Percentiles rank a stretch among this genome's conserved stretches.
Conservation (phyloP, 2,113 vertebrate genomes). For the Ramphastos sulfuratus region DNA sequence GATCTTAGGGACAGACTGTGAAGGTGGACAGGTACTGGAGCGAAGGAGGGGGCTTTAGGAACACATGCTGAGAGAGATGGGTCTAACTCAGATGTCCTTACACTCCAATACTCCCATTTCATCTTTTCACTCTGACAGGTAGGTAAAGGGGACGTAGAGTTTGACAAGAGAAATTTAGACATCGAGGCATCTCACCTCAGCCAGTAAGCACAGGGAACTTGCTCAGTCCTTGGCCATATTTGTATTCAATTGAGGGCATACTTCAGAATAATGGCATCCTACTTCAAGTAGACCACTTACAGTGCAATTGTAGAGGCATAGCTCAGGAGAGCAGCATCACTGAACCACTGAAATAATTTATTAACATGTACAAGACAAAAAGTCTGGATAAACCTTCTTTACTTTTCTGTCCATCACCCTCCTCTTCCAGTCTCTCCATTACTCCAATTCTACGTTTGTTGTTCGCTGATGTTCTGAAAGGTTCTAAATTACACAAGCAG, state of each 20-base stretch:
- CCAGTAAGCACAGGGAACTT: not conserved
- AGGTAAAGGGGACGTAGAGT: not conserved
- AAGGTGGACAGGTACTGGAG: not conserved
- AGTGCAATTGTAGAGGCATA: not conserved
- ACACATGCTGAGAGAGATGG: not conserved
- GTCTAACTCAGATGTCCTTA: not conserved
- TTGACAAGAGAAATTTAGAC: not conserved
- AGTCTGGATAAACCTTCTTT: not conserved
- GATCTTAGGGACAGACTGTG: not conserved
- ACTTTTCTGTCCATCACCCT: not conserved
- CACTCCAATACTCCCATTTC: rapidly evolving
- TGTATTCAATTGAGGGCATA: not conserved
- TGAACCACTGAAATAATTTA: not conserved
- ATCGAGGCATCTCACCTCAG: not conserved
- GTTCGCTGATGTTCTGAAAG: not conserved
- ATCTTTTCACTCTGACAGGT: not conserved
- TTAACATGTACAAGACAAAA: not conserved
- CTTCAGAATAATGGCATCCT: not conserved
- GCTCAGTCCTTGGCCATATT: not conserved
- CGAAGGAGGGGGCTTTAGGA: not conserved
- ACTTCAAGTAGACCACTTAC: not conserved
- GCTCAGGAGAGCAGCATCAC: not conserved
- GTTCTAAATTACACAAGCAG: not conserved
- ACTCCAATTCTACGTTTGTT: not conserved
- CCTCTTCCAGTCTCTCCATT: not conserved